phyloP scores from a whole-genome alignment of 1,140 invertebrate species.

The Schmidtea mediterranea region DNA sequence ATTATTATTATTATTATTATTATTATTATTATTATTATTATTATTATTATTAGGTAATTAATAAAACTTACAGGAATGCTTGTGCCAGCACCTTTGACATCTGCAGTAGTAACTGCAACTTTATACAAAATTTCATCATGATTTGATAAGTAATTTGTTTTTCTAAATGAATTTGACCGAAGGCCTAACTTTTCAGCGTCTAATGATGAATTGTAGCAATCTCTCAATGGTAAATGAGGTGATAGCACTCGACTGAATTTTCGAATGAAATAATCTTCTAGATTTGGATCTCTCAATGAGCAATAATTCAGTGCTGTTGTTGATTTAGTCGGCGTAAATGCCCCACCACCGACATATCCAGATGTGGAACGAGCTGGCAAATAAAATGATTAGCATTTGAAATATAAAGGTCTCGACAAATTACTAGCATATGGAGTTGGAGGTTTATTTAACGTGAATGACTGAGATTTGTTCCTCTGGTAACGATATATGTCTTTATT shows the following conservation, averaged over 20 bases:
- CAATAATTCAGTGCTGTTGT: conserved; percentile 17
- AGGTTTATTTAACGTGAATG: no score
- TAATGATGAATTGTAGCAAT: neutral
- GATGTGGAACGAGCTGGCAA: no score
- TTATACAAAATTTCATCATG: conserved; percentile 17
- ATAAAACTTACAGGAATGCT: conserved; percentile 16
- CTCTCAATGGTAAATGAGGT: neutral
- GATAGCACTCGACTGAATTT: conserved; percentile 13
- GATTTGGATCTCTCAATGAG: conserved; percentile 21
- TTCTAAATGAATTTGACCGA: neutral
- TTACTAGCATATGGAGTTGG: no score
- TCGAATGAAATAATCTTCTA: conserved; percentile 21
- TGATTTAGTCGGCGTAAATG: no score
- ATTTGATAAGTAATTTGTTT: conserved; percentile 5
- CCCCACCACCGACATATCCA: no score
- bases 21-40: no score
- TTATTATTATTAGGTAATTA: neutral
- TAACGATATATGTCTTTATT: no score
- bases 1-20: no score
- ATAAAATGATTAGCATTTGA: no score
- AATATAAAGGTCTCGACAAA: no score
- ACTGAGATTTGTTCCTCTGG: no score
- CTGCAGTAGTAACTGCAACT: conserved; percentile 21
- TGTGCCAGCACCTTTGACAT: conserved; percentile 19
- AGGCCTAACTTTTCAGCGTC: neutral